Percentiles rank a stretch among this genome's conserved stretches.
phyloP scores from a whole-genome alignment of 1,140 invertebrate genomes.

The Bombus superbus region DNA sequence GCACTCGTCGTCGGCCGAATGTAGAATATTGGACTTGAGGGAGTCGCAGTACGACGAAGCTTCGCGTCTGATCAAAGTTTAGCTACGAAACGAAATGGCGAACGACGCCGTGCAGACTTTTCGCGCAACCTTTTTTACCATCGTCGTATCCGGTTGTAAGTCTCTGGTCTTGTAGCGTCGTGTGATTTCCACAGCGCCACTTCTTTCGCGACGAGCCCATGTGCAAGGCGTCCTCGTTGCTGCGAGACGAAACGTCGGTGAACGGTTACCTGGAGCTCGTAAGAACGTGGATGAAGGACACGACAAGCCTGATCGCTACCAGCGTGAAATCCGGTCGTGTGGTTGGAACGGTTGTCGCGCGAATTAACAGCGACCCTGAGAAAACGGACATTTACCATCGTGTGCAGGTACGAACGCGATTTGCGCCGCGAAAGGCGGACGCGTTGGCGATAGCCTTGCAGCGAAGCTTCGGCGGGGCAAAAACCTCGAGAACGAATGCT shows the following conservation, averaged over 20 bases:
- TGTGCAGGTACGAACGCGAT: slow-evolving; percentile 61
- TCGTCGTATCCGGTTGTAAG: too few species aligned
- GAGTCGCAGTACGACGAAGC: slow-evolving; percentile 84
- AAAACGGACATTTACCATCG: slow-evolving; percentile 70
- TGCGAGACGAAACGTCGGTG: slow-evolving; percentile 82
- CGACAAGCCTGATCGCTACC: slow-evolving; percentile 85
- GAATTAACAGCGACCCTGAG: slow-evolving; percentile 75
- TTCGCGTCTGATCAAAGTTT: slow-evolving; percentile 83
- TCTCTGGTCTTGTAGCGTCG: background rate
- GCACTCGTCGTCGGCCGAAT: slow-evolving; percentile 81
- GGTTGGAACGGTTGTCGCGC: slow-evolving; percentile 82
- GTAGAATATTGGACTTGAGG: slow-evolving; percentile 85
- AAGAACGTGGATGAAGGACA: slow-evolving; percentile 85
- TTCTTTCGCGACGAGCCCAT: slow-evolving; percentile 82
- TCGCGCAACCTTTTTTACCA: background rate
- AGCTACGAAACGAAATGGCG: background rate
- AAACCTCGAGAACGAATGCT: background rate
- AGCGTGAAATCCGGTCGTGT: slow-evolving; percentile 82
- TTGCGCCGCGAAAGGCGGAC: background rate
- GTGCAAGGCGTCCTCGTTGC: slow-evolving; percentile 79
- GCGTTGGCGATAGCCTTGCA: background rate
- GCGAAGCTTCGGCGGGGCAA: background rate
- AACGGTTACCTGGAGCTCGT: slow-evolving; percentile 83
- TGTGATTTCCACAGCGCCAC: slow-evolving; percentile 76
- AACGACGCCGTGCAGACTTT: background rate